phyloP scores from a whole-genome alignment of 2,888 invertebrate genomes.

The Philopedon plagiatum region DNA sequence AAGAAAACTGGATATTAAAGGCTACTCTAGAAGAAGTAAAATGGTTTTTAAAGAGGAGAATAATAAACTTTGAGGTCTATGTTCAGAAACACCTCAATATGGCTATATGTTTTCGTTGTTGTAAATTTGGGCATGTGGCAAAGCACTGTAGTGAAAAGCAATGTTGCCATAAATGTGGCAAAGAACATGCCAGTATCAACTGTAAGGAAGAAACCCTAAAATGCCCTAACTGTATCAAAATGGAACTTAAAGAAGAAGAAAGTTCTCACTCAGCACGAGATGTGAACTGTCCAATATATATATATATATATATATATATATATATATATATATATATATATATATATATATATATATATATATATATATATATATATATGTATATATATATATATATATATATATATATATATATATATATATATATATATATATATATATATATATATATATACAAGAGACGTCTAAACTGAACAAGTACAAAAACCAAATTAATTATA shows the following conservation, averaged over 20 bases:
- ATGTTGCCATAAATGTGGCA: slow-evolving; percentile 34
- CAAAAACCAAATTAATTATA: too few species aligned
- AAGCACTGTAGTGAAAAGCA: slow-evolving; percentile 16
- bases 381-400: too few species aligned
- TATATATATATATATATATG: too few species aligned
- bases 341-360: too few species aligned
- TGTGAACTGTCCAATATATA: slow-evolving; percentile 20
- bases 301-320: background rate
- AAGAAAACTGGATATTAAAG: slow-evolving; percentile 27
- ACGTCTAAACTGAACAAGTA: too few species aligned
- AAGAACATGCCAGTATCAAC: slow-evolving; percentile 1
- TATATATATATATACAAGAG: too few species aligned
- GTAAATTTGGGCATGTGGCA: slow-evolving; percentile 25
- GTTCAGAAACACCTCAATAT: slow-evolving; percentile 20
- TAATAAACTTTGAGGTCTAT: slow-evolving; percentile 17
- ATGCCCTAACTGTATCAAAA: slow-evolving; percentile 30
- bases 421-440: too few species aligned
- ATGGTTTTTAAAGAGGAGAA: slow-evolving; percentile 26
- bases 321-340: too few species aligned
- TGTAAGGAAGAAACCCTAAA: background rate
- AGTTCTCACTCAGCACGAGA: slow-evolving; percentile 5
- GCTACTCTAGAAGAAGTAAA: background rate
- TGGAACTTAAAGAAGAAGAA: background rate
- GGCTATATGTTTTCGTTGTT: slow-evolving; percentile 32
- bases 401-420: too few species aligned